Base-by-base conservation (phyloP, 2,888 invertebrate species). In the Acanthosoma haemorrhoidale region DNA sequence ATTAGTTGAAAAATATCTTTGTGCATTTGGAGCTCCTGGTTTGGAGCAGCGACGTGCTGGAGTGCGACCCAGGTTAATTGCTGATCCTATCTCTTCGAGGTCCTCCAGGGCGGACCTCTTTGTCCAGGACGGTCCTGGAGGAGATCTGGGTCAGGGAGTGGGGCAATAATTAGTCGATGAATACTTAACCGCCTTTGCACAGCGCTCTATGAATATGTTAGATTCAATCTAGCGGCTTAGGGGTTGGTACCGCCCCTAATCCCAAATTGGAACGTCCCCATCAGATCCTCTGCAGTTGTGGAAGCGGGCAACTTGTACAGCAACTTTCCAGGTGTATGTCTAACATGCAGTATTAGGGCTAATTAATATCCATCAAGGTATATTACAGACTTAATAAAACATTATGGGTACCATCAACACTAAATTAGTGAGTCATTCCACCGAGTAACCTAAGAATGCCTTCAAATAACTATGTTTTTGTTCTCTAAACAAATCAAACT, bases 111-210 rank as follows among this genome's bases (percentile, higher is more conserved):
- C 43, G 11, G 11, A 18, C 21, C 21, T 11, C 43, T n/a, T n/a
- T n/a, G n/a, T n/a, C n/a, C n/a, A n/a, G 25, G 43, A 43, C 21
- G 11, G 25, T 43, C 25, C 13, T 5, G 43, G 43, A 21, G n/a
- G 43, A 60, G 34, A 60, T 60, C n/a, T 60, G 60, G 60, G 60
- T 60, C 60, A 60, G 60, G 34, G n/a, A n/a, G n/a, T n/a, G 31
- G 15, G n/a, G 58, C 8, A 34, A 34, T 60, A 60, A 60, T 60
- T 34, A 60, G 60, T 21, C 16, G 15, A 34, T 60, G 60, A 60
- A 60, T 60, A 60, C 34, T 60, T 60, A 18, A 60, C 41, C 5
- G 36, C 8, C 36, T 36, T 11, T 11, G 6, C 31, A 58, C 31
- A 60, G 32, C 13, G 41, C 16, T 2, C 60, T 60, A 60, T 60